These are phyloP conservation scores for Lasiurus borealis DNA, from an alignment of 2,113 vertebrate genomes.

Conservation along the genomic window DNA sequence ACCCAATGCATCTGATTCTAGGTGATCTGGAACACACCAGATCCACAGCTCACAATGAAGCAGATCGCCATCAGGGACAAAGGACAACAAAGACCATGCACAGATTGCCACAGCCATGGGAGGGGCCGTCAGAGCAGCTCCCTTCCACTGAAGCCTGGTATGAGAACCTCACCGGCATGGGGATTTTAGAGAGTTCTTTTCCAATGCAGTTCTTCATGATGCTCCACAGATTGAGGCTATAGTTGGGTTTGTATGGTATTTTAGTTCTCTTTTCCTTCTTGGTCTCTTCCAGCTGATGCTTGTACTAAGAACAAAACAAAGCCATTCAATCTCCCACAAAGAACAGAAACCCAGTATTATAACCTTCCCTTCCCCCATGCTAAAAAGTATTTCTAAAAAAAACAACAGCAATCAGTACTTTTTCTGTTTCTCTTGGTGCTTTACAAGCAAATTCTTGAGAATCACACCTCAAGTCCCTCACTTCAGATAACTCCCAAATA, in stretches of 20 bases:
- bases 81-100: neutral
- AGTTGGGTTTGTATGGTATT: slow-evolving; percentile 97
- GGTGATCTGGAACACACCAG: neutral
- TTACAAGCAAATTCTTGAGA: neutral
- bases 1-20: neutral
- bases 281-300: slow-evolving; percentile 92
- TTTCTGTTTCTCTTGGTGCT: neutral
- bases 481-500: neutral
- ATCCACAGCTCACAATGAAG: neutral
- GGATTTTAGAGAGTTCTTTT: slow-evolving; percentile 97
- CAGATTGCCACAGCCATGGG: neutral
- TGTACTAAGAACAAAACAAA: slow-evolving; percentile 78
- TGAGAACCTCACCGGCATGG: slow-evolving; percentile 93
- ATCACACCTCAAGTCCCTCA: neutral
- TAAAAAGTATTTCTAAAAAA: neutral
- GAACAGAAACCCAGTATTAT: slow-evolving; percentile 40
- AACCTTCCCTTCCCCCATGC: slow-evolving; percentile 36
- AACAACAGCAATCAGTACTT: neutral
- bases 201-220: slow-evolving; percentile 99
- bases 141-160: neutral
- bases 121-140: neutral
- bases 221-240: slow-evolving; percentile 98
- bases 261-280: slow-evolving; percentile 91
- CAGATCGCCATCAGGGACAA: neutral
- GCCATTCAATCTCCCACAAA: slow-evolving; percentile 20